phyloP scores from a whole-genome alignment of 2,113 vertebrate genomes.

The Isurus oxyrinchus region DNA sequence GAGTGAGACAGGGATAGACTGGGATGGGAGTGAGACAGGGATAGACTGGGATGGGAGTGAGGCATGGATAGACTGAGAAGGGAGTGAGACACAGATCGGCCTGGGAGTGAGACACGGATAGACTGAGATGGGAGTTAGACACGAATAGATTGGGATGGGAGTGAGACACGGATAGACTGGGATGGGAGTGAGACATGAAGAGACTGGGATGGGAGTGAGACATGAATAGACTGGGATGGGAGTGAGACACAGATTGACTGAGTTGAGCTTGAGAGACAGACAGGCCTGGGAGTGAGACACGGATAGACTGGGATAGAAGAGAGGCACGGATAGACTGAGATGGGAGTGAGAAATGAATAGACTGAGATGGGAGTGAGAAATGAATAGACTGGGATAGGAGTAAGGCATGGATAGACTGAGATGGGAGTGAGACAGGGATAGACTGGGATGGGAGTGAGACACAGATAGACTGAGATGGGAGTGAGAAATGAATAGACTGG shows the following conservation, averaged over 20 bases:
- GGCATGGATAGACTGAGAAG: background rate
- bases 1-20: background rate
- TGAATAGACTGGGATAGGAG: too few species aligned
- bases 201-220: background rate
- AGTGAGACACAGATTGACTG: too few species aligned
- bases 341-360: background rate
- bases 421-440: background rate
- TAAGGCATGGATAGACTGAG: too few species aligned
- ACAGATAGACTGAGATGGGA: background rate
- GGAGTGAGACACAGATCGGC: background rate
- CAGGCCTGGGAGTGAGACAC: too few species aligned
- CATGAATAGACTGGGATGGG: background rate
- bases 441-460: background rate
- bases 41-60: background rate
- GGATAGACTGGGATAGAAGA: background rate
- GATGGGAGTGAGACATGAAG: too few species aligned
- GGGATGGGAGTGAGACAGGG: background rate
- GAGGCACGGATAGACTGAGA: background rate
- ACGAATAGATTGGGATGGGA: background rate
- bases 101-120: background rate
- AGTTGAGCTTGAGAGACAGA: too few species aligned
- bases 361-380: too few species aligned
- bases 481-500: background rate
- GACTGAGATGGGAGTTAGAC: background rate
- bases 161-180: too few species aligned